Evolutionary conservation across 2,797 vertebrate species (phyloP).

Genomic region (Scomberomorus guttatus): DNA sequence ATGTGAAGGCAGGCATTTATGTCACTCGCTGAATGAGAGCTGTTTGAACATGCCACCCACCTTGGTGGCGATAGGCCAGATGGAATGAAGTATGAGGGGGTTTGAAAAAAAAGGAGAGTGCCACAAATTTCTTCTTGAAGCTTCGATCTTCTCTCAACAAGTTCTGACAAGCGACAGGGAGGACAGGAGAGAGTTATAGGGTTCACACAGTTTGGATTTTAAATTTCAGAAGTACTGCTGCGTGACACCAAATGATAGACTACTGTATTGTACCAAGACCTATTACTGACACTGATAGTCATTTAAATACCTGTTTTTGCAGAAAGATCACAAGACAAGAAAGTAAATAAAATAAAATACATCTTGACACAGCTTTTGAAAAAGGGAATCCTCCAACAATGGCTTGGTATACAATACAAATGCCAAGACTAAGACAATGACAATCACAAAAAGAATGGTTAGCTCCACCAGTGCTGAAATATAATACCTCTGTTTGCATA

Average conservation of each 20-base stretch:
- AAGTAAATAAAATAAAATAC: not conserved
- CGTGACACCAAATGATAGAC: conserved; percentile 28
- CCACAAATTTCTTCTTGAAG: conserved; percentile 72
- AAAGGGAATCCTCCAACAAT: not conserved
- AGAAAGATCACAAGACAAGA: conserved; percentile 9
- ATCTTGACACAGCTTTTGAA: too few species aligned
- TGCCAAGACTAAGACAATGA: conserved; percentile 4
- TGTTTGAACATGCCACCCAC: conserved; percentile 73
- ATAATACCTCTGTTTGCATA: conserved; percentile 13
- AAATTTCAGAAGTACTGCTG: conserved; percentile 43
- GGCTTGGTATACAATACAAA: not conserved
- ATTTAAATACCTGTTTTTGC: conserved; percentile 17
- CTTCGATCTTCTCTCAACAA: conserved; percentile 59
- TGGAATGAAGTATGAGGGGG: conserved; percentile 64
- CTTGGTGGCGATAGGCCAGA: conserved; percentile 66
- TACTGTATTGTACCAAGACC: conserved; percentile 16
- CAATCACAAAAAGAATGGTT: not conserved
- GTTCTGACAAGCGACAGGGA: conserved; percentile 45
- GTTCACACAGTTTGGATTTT: conserved; percentile 52
- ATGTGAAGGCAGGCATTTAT: conserved; percentile 67
- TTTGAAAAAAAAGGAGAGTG: conserved; percentile 49
- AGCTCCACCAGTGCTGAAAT: conserved; percentile 1
- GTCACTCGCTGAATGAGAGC: conserved; percentile 76
- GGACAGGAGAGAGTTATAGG: conserved; percentile 37
- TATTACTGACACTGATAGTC: conserved; percentile 12